Evolutionary conservation across 1,140 invertebrate species (phyloP).

Genomic region (Ceratina australensis): DNA sequence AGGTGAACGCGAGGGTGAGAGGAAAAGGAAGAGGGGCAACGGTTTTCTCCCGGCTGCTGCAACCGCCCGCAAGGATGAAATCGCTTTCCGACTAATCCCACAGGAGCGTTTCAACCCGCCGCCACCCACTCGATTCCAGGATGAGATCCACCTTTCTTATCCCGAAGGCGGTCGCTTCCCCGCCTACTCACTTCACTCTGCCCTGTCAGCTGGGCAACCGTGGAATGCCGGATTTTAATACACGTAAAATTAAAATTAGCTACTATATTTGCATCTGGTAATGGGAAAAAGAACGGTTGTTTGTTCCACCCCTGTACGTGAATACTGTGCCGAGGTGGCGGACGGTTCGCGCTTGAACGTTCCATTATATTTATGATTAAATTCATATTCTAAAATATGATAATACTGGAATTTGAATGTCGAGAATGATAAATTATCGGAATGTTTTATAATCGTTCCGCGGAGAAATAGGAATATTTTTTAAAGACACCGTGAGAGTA

Average conservation of each 20-base stretch:
- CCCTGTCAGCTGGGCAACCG: conserved; percentile 77
- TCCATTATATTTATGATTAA: too few species aligned
- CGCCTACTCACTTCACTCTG: conserved; percentile 16
- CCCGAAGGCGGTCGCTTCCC: conserved; percentile 27
- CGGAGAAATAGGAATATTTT: neutral
- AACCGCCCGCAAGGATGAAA: conserved; percentile 65
- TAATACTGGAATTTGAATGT: too few species aligned
- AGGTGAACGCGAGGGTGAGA: conserved; percentile 30
- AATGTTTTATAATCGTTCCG: too few species aligned
- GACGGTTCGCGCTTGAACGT: neutral
- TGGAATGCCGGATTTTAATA: conserved; percentile 79
- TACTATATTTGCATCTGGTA: conserved; percentile 81
- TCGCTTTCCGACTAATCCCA: conserved; percentile 75
- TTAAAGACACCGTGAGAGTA: conserved; percentile 2
- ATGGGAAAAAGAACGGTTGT: conserved; percentile 78
- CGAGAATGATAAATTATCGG: too few species aligned
- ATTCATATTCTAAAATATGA: too few species aligned
- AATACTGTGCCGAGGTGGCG: neutral
- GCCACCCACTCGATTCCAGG: neutral
- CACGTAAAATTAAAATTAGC: conserved; percentile 83
- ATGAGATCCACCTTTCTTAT: conserved; percentile 56
- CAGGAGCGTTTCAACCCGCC: conserved; percentile 46
- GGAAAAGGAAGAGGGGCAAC: conserved; percentile 26
- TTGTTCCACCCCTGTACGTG: conserved; percentile 1
- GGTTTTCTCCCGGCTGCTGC: conserved; percentile 64